These are phyloP conservation scores for Porites lobata DNA, from an alignment of 92 coral and sea anemone genomes.

Conservation along the genomic window DNA sequence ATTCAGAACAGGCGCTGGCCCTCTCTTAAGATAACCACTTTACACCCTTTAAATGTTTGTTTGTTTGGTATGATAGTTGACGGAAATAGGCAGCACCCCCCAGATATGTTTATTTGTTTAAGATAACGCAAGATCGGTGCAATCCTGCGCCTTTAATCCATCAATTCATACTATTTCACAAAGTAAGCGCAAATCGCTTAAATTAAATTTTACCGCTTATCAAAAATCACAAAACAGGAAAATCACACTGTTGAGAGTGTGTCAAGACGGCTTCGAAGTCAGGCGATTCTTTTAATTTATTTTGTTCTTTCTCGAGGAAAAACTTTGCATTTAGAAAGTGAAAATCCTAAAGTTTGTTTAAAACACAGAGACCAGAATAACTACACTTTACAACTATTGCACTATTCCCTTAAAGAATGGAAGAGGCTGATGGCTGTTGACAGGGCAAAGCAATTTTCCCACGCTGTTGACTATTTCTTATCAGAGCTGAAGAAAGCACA, in stretches of 20 bases:
- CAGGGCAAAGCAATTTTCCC: constrained; percentile 77
- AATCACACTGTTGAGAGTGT: background rate
- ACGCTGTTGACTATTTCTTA: constrained; percentile 67
- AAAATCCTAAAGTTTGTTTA: no score
- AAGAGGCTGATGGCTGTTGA: constrained; percentile 66
- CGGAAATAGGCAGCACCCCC: constrained; percentile 29
- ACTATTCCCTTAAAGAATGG: constrained; percentile 12
- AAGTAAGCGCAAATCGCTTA: background rate
- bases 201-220: background rate
- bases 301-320: background rate
- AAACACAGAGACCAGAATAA: background rate
- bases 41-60: constrained; percentile 41
- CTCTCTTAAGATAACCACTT: constrained; percentile 43
- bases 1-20: constrained; percentile 1
- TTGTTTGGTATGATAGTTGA: constrained; percentile 45
- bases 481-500: constrained; percentile 73
- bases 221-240: background rate
- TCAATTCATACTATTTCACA: constrained; percentile 1
- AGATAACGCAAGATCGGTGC: constrained; percentile 31
- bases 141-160: constrained; percentile 18
- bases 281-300: background rate
- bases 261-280: background rate
- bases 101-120: constrained; percentile 20
- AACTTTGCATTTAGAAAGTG: background rate
- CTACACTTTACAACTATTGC: background rate